Evolutionary conservation across 2,888 invertebrate species (phyloP), one percentile per base, ranked within the genome.

Genomic region (Drymonia ruficornis): DNA sequence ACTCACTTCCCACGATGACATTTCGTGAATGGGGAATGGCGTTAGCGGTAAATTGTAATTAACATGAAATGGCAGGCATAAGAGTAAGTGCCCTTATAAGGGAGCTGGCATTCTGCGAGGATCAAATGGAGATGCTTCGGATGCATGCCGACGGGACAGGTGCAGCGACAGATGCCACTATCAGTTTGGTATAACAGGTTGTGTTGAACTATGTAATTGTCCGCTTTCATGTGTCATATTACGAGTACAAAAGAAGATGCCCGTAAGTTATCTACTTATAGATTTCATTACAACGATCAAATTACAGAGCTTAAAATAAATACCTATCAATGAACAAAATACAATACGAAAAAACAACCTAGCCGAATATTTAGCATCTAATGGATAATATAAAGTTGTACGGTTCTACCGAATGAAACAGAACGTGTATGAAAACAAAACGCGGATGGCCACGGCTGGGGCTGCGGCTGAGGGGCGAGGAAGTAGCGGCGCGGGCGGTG

Each of bases 331-430:
- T 23, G 4, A 7, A 23, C 23, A 2, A 23, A 23, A 4, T 23
- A 23, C 11, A 31, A 31, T 1, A 9, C 31, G 3, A 36, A 4
- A 31, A 13, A 2, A 36, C n/a, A 36, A 9, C 2, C 13, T 36
- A 36, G 31, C 9, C 11, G 31, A 12, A 8, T 34, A 36, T 4
- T n/a, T 0, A 36, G 36, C 36, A 36, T 31, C 31, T 36, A n/a
- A 11, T 36, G n/a, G n/a, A 36, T 11, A 36, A 13, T 36, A n/a
- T n/a, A 42, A 70, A 54, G 58, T 65, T 65, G 61, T 63, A 49
- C 49, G 67, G 18, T 48, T 56, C 72, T 65, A 72, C 42, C 45
- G 53, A 52, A 53, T 59, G 58, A 64, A 70, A 63, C 51, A 65
- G 12, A 63, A 52, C 40, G 29, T 47, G 46, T 15, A 50, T 65